phyloP scores from a whole-genome alignment of 2,113 vertebrate species.

The Neomonachus schauinslandi region DNA sequence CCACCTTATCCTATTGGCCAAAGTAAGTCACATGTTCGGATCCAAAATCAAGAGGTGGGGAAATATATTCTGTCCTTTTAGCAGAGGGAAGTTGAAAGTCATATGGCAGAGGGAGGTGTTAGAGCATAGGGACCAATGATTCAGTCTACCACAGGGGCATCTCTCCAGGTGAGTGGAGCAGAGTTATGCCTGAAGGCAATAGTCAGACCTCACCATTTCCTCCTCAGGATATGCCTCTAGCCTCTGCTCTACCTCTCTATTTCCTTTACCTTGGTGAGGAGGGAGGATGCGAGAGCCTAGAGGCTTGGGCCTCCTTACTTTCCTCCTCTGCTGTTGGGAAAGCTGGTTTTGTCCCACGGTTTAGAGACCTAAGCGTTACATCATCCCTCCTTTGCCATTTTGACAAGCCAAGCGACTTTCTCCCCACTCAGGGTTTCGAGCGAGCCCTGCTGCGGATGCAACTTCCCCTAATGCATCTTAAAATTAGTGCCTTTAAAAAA shows the following conservation, averaged over 20 bases:
- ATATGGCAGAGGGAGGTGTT: not conserved
- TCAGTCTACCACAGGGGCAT: not conserved
- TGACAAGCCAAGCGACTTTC: conserved; percentile 33
- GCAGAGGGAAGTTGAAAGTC: not conserved
- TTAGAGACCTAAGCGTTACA: not conserved
- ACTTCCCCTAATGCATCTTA: conserved; percentile 62
- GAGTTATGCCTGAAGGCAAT: not conserved
- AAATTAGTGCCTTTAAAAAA: conserved; percentile 51
- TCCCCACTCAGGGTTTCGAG: not conserved
- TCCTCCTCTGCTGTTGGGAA: not conserved
- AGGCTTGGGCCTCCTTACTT: not conserved
- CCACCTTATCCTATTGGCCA: not conserved
- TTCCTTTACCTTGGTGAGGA: not conserved
- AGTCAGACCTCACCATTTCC: not conserved
- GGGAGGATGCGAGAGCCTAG: not conserved
- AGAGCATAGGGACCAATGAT: not conserved
- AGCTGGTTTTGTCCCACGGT: not conserved
- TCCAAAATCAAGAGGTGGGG: not conserved
- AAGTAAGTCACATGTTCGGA: not conserved
- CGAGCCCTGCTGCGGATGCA: not conserved
- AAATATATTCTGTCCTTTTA: not conserved
- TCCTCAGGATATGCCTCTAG: not conserved
- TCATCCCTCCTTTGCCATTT: not conserved
- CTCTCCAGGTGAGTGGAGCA: not conserved
- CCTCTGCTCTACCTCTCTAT: not conserved